These are phyloP conservation scores for Oreonectes daqikongensis DNA, from an alignment of 2,797 vertebrate genomes.

Conservation along the genomic window DNA sequence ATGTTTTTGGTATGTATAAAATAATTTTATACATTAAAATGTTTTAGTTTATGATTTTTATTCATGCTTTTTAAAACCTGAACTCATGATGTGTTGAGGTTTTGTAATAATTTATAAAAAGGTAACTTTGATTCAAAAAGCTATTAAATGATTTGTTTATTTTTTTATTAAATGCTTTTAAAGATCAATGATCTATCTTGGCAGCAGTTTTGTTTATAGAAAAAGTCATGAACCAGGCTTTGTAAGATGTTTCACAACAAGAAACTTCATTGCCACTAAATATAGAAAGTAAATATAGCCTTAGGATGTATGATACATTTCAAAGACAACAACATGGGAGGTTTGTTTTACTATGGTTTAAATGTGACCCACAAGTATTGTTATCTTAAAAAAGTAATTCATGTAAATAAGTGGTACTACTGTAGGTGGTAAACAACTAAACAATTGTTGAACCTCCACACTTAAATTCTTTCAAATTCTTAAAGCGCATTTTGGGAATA, in stretches of 20 bases:
- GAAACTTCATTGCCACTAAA: background rate
- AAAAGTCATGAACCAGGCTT: background rate
- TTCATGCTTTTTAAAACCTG: background rate
- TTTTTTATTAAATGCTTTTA: too few relatives aligned
- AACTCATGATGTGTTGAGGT: too few relatives aligned
- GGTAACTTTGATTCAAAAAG: background rate
- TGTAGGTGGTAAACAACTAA: background rate
- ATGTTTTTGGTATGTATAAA: too few relatives aligned
- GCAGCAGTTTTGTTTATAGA: background rate
- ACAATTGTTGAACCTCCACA: background rate
- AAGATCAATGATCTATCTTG: background rate
- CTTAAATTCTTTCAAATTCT: constrained; percentile 1
- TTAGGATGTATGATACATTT: background rate
- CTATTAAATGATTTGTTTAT: background rate
- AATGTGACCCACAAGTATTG: background rate
- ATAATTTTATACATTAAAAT: too few relatives aligned
- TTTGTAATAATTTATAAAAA: background rate
- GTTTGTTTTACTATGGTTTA: background rate
- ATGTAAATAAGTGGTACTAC: background rate
- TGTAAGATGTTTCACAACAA: background rate
- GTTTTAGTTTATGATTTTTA: background rate
- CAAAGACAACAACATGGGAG: background rate
- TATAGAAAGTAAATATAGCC: too few relatives aligned
- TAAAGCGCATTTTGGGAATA: constrained; percentile 23
- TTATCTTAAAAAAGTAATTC: constrained; percentile 3